phyloP scores from a whole-genome alignment of 2,113 vertebrate genomes.

The Coturnix japonica region DNA sequence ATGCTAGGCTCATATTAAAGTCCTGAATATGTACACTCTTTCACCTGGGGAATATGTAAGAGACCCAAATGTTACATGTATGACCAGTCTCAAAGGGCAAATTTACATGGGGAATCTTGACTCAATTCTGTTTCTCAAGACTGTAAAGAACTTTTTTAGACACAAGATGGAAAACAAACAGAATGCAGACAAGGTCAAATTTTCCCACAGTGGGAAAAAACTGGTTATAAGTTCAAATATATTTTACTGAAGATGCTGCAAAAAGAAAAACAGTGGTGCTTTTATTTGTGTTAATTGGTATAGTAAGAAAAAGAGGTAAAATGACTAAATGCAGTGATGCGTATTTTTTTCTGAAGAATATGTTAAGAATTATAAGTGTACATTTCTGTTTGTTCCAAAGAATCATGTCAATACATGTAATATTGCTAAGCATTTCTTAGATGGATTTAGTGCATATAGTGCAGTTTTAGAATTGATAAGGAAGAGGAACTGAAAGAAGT shows the following conservation, averaged over 20 bases:
- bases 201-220: neutral
- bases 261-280: neutral
- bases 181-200: neutral
- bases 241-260: neutral
- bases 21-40: neutral
- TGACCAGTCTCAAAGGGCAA: neutral
- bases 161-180: neutral
- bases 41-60: neutral
- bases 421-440: neutral
- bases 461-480: neutral
- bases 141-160: neutral
- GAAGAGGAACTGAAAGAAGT: neutral
- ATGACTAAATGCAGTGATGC: neutral
- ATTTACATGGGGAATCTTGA: neutral
- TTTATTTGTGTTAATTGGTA: neutral
- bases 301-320: neutral
- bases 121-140: neutral
- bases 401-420: neutral
- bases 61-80: neutral
- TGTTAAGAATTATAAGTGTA: neutral
- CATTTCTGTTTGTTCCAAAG: neutral
- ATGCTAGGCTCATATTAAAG: neutral
- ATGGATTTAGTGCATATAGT: neutral
- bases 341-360: neutral
- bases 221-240: neutral